Base-by-base conservation (phyloP, 2,797 vertebrate species). In the Enteromius argenteus region DNA sequence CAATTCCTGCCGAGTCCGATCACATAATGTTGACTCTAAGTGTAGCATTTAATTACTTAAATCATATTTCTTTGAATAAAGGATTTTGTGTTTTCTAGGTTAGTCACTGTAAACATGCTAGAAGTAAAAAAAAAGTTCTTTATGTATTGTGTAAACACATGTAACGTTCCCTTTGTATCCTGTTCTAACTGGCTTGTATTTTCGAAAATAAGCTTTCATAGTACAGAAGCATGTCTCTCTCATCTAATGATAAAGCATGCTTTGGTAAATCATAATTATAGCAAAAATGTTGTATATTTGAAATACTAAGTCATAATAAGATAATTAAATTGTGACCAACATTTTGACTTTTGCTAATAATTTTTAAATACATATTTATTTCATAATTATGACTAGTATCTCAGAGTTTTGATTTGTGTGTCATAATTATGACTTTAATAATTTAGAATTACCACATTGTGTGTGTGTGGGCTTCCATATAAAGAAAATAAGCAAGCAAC, bases 141-240 rank as follows among this genome's bases (percentile, higher is more conserved):
- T 51, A 23, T 82, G 42, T 75, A 3, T 6, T 19, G 2, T 51
- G 56, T 39, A 75, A 82, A 75, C 71, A 66, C 46, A 46, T 44
- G 27, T 73, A 74, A 17, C 80, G 39, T 27, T 74, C 6, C 14
- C 21, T 49, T 23, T 49, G 69, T 73, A 35, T 81, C 17, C 13
- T 21, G 49, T 39, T 17, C 15, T 21, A 42, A 46, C 23, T 49
- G 21, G 42, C 21, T 51, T 67, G 23, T 3, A 21, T 49, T 66
- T 67, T 69, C 2, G 2, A 14, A 64, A 64, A 64, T 64, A 30
- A 64, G 23, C 23, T 62, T 62, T 32, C 0, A 64, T 64, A 9
- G 11, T 13, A 60, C 2, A 13, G 3, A 60, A 27, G 60, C 14
- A 17, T 32, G 17, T 64, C 15, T 15, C 60, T 30, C 2, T 7